phyloP scores from a whole-genome alignment of 1,140 invertebrate genomes.

The Procambarus virginalis region DNA sequence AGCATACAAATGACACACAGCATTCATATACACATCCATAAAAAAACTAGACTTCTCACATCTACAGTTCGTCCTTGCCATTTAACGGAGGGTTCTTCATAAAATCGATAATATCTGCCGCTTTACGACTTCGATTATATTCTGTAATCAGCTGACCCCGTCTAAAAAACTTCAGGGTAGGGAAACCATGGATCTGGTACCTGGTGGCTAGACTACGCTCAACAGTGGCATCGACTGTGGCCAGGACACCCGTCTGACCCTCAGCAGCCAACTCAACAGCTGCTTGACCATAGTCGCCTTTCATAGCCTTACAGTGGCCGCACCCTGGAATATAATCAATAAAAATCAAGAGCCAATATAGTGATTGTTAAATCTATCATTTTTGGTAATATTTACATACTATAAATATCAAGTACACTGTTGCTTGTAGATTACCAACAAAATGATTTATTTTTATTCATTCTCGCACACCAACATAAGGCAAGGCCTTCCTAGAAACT shows the following conservation, averaged over 20 bases:
- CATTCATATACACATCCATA: background rate
- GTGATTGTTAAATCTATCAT: no score
- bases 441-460: no score
- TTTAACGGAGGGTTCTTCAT: conserved; percentile 63
- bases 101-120: conserved; percentile 74
- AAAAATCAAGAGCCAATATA: background rate
- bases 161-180: conserved; percentile 73
- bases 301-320: conserved; percentile 79
- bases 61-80: conserved; percentile 59
- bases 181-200: conserved; percentile 72
- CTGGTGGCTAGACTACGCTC: conserved; percentile 65
- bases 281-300: conserved; percentile 77
- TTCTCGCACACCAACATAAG: no score
- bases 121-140: conserved; percentile 74
- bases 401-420: no score
- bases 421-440: no score
- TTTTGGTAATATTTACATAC: no score
- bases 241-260: conserved; percentile 72
- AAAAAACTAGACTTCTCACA: conserved; percentile 10
- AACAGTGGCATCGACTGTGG: conserved; percentile 73
- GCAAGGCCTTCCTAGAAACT: no score
- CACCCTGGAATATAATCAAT: conserved; percentile 75
- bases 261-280: conserved; percentile 76
- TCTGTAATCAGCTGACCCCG: conserved; percentile 75
- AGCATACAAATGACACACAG: conserved; percentile 1